Percentiles rank a stretch among this genome's conserved stretches.
phyloP scores from a whole-genome alignment of 2,797 vertebrate species.

The Tinamus major region DNA sequence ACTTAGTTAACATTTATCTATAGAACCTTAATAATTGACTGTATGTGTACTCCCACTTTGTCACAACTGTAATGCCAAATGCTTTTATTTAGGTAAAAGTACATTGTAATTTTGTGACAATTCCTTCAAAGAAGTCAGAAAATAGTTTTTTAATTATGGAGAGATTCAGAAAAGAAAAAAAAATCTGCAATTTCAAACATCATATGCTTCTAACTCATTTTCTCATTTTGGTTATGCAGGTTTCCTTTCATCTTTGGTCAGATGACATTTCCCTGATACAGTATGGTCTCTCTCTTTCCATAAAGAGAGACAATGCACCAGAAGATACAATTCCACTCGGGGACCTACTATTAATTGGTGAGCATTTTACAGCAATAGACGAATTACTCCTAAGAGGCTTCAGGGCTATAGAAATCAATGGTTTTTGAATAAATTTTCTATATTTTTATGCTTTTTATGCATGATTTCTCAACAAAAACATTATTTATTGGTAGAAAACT shows the following conservation, averaged over 20 bases:
- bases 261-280: background rate
- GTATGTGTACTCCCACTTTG: accelerated
- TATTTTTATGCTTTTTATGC: background rate
- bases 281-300: background rate
- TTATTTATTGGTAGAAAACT: background rate
- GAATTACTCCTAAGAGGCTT: background rate
- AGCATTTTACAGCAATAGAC: background rate
- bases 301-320: background rate
- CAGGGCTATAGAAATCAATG: background rate
- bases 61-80: background rate
- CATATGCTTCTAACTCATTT: background rate
- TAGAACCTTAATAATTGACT: background rate
- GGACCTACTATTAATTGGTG: background rate
- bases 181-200: background rate
- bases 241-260: background rate
- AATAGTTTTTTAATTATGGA: background rate
- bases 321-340: background rate
- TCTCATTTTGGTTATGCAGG: background rate
- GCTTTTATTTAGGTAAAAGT: background rate
- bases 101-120: background rate
- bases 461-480: background rate
- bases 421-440: background rate
- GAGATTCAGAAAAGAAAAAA: background rate
- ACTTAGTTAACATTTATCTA: background rate
- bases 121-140: background rate